A percentile compares a stretch with the other conserved stretches of the same genome.
These are phyloP conservation scores for Trichopria drosophilae DNA, from an alignment of 2,888 invertebrate genomes.

Conservation along the genomic window DNA sequence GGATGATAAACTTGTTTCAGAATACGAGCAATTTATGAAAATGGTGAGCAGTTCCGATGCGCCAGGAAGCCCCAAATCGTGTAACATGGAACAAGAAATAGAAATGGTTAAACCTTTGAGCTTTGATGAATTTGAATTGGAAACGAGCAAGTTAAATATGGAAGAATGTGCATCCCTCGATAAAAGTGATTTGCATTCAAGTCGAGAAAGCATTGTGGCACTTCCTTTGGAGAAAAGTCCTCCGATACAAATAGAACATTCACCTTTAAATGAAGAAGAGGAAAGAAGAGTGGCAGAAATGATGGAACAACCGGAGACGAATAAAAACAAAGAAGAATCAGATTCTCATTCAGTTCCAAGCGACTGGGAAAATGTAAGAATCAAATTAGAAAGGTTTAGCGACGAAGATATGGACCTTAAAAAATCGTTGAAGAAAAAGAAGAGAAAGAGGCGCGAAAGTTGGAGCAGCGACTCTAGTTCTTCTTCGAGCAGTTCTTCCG, in stretches of 20 bases:
- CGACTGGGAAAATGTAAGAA: slow-evolving; percentile 51
- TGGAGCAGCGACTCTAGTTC: slow-evolving; percentile 45
- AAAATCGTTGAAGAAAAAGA: slow-evolving; percentile 34
- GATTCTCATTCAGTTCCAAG: slow-evolving; percentile 46
- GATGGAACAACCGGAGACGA: slow-evolving; percentile 28
- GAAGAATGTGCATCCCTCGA: slow-evolving; percentile 18
- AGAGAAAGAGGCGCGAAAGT: slow-evolving; percentile 33
- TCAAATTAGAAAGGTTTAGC: slow-evolving; percentile 49
- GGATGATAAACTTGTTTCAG: slow-evolving; percentile 57
- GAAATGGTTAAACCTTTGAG: slow-evolving; percentile 11
- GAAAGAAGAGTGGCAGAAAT: slow-evolving; percentile 28
- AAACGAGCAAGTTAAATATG: slow-evolving; percentile 20
- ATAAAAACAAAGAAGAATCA: slow-evolving; percentile 18
- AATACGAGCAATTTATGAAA: slow-evolving; percentile 66
- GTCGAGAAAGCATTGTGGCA: too few relatives aligned
- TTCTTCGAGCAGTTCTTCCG: slow-evolving; percentile 45
- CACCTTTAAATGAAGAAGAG: slow-evolving; percentile 18
- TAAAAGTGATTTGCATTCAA: too few relatives aligned
- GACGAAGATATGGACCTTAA: slow-evolving; percentile 35
- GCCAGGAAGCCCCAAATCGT: neutral
- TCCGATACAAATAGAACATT: too few relatives aligned
- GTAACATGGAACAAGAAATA: neutral
- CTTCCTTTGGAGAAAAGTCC: too few relatives aligned
- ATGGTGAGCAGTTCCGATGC: slow-evolving; percentile 55
- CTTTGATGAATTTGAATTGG: slow-evolving; percentile 26